phyloP scores from a whole-genome alignment of 2,113 vertebrate species.

The Sorex fumeus region DNA sequence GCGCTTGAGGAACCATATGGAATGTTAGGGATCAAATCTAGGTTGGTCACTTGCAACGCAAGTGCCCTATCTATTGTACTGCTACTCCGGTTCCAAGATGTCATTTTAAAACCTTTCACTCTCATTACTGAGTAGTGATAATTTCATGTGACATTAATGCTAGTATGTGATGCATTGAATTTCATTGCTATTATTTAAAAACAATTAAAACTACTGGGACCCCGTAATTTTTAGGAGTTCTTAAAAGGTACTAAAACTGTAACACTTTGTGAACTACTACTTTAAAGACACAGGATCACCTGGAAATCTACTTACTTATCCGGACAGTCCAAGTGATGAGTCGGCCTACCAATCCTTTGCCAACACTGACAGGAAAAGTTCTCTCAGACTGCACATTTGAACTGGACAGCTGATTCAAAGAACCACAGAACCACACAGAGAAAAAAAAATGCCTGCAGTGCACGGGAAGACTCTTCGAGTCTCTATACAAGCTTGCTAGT shows the following conservation, averaged over 20 bases:
- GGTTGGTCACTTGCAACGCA: too few relatives aligned
- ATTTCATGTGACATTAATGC: constrained; percentile 19
- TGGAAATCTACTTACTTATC: neutral
- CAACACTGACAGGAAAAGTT: neutral
- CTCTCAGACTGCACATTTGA: neutral
- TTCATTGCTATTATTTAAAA: constrained; percentile 5
- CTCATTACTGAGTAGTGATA: neutral
- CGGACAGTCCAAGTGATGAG: neutral
- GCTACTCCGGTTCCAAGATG: too few relatives aligned
- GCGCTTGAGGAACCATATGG: too few relatives aligned
- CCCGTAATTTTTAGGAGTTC: constrained; percentile 36
- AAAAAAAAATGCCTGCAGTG: constrained; percentile 47
- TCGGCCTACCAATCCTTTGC: neutral
- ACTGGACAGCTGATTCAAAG: constrained; percentile 12
- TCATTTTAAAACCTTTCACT: neutral
- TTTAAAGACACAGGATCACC: neutral
- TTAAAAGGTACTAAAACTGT: constrained; percentile 31
- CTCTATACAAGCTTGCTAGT: neutral
- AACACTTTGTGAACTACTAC: neutral
- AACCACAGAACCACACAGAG: neutral
- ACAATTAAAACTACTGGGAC: neutral
- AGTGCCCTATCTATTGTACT: too few relatives aligned
- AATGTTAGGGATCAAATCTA: too few relatives aligned
- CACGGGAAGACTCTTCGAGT: constrained; percentile 22
- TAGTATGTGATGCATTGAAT: constrained; percentile 19